These are phyloP conservation scores for Percina caprodes DNA, from an alignment of 2,113 vertebrate genomes.

Conservation along the genomic window DNA sequence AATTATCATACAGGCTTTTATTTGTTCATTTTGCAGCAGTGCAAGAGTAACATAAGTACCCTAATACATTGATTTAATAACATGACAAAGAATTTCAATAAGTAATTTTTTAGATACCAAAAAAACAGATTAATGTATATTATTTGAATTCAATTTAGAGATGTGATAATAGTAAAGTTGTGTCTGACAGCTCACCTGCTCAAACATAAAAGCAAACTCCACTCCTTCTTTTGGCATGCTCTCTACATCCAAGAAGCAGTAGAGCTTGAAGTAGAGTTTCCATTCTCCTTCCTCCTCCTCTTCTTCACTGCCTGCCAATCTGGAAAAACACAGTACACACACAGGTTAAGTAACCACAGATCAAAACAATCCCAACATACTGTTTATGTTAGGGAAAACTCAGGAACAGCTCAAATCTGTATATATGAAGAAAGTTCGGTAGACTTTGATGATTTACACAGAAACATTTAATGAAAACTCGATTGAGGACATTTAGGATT, in stretches of 20 bases:
- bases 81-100: background rate
- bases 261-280: conserved; percentile 94
- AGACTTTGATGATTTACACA: no score
- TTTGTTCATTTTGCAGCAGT: background rate
- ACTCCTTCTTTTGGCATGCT: conserved; percentile 93
- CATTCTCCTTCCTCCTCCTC: conserved; percentile 90
- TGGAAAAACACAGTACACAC: conserved; percentile 50
- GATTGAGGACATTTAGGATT: no score
- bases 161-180: no score
- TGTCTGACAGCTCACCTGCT: conserved; percentile 82
- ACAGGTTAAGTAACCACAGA: background rate
- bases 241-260: conserved; percentile 94
- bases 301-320: conserved; percentile 88
- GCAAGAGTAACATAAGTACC: background rate
- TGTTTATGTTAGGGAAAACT: no score
- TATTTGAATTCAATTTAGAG: background rate
- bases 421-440: no score
- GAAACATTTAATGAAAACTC: no score
- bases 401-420: no score
- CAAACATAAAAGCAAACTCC: conserved; percentile 97
- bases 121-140: background rate
- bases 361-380: background rate
- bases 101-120: background rate
- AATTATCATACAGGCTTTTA: background rate
- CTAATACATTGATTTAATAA: background rate